A percentile compares a stretch with the other conserved stretches of the same genome.
These are phyloP conservation scores for Eupsilia transversa DNA, from an alignment of 2,888 invertebrate genomes.

Conservation along the genomic window DNA sequence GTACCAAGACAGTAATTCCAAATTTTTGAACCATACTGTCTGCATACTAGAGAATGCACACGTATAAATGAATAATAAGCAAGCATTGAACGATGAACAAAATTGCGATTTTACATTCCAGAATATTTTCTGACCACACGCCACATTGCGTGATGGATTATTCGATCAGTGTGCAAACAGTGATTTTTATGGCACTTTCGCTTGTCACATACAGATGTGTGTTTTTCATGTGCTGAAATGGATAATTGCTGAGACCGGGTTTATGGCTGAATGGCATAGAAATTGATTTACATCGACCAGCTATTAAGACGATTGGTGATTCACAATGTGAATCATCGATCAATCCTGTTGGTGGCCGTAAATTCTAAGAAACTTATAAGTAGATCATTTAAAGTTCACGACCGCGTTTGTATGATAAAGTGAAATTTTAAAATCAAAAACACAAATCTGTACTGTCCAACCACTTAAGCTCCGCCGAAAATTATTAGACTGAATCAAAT, in stretches of 20 bases:
- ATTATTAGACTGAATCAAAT: conserved; percentile 31
- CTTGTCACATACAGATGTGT: conserved; percentile 72
- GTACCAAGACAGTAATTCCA: conserved; percentile 46
- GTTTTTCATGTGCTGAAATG: conserved; percentile 69
- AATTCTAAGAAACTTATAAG: conserved; percentile 70
- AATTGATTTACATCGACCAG: conserved; percentile 61
- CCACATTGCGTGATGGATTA: conserved; percentile 80
- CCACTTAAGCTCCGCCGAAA: neutral
- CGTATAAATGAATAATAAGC: conserved; percentile 55
- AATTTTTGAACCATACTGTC: conserved; percentile 49
- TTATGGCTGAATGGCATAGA: conserved; percentile 65
- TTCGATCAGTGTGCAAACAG: conserved; percentile 76
- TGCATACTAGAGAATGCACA: conserved; percentile 32
- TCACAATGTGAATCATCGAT: conserved; percentile 76
- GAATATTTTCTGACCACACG: conserved; percentile 75
- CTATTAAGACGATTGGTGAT: conserved; percentile 66
- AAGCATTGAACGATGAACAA: conserved; percentile 58
- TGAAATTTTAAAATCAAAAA: conserved; percentile 25
- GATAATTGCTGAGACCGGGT: conserved; percentile 70
- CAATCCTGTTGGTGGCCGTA: conserved; percentile 66
- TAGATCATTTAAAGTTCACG: conserved; percentile 64
- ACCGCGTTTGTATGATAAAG: conserved; percentile 33
- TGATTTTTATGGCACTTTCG: conserved; percentile 80
- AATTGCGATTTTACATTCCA: conserved; percentile 68
- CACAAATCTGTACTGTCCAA: neutral